Evolutionary conservation across 2,888 invertebrate species (phyloP), one percentile per base, ranked within the genome.

Genomic region (Drosophila mercatorum): DNA sequence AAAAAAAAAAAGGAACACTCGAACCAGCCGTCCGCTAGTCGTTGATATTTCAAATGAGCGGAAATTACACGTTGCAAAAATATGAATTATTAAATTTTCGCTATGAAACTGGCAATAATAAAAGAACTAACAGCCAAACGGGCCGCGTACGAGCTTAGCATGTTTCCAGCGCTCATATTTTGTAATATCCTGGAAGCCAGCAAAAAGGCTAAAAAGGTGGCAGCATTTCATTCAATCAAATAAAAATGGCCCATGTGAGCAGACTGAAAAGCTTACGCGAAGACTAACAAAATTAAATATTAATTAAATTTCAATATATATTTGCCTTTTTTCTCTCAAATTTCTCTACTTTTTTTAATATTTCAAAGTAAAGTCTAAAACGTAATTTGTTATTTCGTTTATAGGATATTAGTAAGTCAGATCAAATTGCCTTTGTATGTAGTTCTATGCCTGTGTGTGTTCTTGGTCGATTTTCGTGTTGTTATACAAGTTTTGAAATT

Each of bases 51-150:
- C 66, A 80, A 80, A 82, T 80, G 76, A 82, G 76, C 82, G 79
- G 79, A 82, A 82, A 80, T 80, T 82, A 75, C 79, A 80, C 80
- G 68, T 75, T 80, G 72, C 80, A 72, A 63, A 76, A 72, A 83
- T 72, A 83, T 80, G 80, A 76, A 80, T 75, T 79, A 75, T 81
- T 75, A 75, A 79, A 75, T 79, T 69, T 75, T 66, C 36, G 56
- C 80, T 58, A 67, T 75, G 72, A 72, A 82, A 80, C 76, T 62
- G 67, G 57, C 70, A 78, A 73, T 78, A 78, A 78, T 69, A 66
- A 61, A 61, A 64, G 31, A 60, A 61, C 49, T 55, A 51, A 68
- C 44, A 59, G 58, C 12, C 40, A 60, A 34, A 38, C 59, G 40
- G 26, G 47, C 14, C 41, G 51, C 43, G 53, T 49, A 41, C 44